Percentiles rank a stretch among this genome's conserved stretches.
phyloP scores from a whole-genome alignment of 2,888 invertebrate species.

The Chrysolina haemoptera region DNA sequence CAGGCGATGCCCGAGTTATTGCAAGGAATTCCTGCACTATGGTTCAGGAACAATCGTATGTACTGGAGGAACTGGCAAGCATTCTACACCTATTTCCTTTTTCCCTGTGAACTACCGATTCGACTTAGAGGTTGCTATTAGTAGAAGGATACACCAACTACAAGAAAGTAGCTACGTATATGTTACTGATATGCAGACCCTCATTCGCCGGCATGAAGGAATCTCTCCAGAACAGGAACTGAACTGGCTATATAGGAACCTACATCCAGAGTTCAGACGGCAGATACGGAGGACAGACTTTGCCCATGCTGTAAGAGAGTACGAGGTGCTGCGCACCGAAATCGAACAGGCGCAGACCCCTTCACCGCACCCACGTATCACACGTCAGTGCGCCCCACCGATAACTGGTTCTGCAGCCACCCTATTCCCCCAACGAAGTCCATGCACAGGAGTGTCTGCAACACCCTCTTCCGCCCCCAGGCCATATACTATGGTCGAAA shows the following conservation, averaged over 20 bases:
- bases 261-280: not conserved
- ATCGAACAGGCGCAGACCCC: not conserved
- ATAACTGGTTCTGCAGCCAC: not conserved
- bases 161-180: not conserved
- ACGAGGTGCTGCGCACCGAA: not conserved
- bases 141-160: too few species aligned
- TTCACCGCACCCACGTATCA: not conserved
- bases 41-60: too few species aligned
- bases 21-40: not conserved
- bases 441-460: not conserved
- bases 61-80: too few species aligned
- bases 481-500: too few species aligned
- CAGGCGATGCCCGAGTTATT: not conserved
- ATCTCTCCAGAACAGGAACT: not conserved
- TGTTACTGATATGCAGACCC: not conserved
- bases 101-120: too few species aligned
- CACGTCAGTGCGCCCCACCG: not conserved
- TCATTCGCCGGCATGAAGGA: not conserved
- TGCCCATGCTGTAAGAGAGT: not conserved
- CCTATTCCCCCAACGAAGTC: not conserved
- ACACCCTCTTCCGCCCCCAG: too few species aligned
- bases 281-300: not conserved
- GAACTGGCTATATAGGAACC: not conserved
- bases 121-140: too few species aligned
- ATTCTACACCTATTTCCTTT: too few species aligned